Conservation (phyloP, 2,797 vertebrate genomes). For the Cyclura pinguis region DNA sequence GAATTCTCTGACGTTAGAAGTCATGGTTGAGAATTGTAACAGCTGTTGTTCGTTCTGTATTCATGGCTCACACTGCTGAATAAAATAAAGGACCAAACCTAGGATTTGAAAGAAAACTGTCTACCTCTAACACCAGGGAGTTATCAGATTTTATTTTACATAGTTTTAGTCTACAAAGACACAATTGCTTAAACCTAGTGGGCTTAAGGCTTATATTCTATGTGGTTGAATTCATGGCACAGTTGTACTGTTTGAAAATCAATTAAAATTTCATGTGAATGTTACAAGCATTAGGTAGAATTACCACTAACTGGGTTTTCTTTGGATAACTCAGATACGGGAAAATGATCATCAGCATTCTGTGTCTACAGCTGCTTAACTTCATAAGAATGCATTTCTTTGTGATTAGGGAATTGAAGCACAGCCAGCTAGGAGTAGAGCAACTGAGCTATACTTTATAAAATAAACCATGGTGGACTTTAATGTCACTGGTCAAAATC, state of each 20-base stretch:
- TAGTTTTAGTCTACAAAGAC: slow-evolving; percentile 88
- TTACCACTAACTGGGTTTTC: slow-evolving; percentile 88
- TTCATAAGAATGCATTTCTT: slow-evolving; percentile 83
- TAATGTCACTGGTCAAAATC: slow-evolving; percentile 69
- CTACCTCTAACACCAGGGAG: slow-evolving; percentile 97
- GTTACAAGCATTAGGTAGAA: slow-evolving; percentile 90
- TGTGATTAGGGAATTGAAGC: slow-evolving; percentile 85
- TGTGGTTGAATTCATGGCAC: slow-evolving; percentile 84
- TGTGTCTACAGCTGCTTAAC: slow-evolving; percentile 87
- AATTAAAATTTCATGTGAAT: slow-evolving; percentile 94
- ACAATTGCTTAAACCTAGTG: slow-evolving; percentile 89
- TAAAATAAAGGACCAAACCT: slow-evolving; percentile 99
- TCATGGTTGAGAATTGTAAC: slow-evolving; percentile 99
- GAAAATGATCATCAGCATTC: slow-evolving; percentile 82
- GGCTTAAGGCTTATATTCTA: slow-evolving; percentile 89
- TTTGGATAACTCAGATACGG: slow-evolving; percentile 85
- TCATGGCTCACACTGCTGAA: slow-evolving; percentile 99
- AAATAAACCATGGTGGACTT: slow-evolving; percentile 74
- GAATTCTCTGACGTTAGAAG: slow-evolving; percentile 99
- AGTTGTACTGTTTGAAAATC: slow-evolving; percentile 85
- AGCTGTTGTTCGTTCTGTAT: slow-evolving; percentile 99
- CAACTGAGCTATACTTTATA: slow-evolving; percentile 75
- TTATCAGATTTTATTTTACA: slow-evolving; percentile 87
- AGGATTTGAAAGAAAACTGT: slow-evolving; percentile 99
- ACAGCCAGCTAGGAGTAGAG: slow-evolving; percentile 78